Percentiles rank a stretch among this genome's conserved stretches.
These are phyloP conservation scores for Ericerus pela DNA, from an alignment of 1,140 invertebrate genomes.

Conservation along the genomic window DNA sequence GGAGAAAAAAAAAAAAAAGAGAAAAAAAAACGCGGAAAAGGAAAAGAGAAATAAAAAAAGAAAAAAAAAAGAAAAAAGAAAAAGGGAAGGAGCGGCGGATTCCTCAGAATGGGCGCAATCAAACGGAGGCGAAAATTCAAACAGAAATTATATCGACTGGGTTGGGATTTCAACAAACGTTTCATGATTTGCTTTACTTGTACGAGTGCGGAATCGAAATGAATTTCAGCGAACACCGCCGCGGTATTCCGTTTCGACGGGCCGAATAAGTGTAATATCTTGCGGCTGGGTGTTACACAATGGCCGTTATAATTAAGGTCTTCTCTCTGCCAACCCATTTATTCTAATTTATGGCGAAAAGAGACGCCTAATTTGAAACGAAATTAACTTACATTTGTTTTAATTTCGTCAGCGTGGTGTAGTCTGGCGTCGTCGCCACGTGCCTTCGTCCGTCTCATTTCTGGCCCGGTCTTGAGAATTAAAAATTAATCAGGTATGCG, in stretches of 20 bases:
- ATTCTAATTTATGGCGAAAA: constrained; percentile 4
- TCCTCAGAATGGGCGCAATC: constrained; percentile 10
- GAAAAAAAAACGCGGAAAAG: too few species aligned
- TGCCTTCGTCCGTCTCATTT: background rate
- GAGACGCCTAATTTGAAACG: constrained; percentile 8
- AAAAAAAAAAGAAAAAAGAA: too few species aligned
- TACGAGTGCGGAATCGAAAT: constrained; percentile 8
- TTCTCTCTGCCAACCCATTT: constrained; percentile 2
- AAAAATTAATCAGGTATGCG: constrained; percentile 8
- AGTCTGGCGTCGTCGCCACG: too few species aligned
- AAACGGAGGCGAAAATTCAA: constrained; percentile 11
- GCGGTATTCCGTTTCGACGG: constrained; percentile 1
- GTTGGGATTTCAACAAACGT: constrained; percentile 9
- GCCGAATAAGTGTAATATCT: background rate
- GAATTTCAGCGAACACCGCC: constrained; percentile 5
- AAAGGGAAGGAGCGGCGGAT: too few species aligned
- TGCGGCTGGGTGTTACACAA: background rate
- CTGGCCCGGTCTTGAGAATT: background rate
- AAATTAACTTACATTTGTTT: constrained; percentile 10
- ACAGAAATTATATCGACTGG: constrained; percentile 9
- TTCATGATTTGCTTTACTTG: constrained; percentile 7
- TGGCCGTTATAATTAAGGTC: constrained; percentile 11
- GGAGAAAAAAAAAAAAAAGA: too few species aligned
- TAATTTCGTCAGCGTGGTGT: background rate
- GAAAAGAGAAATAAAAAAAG: too few species aligned